These are phyloP conservation scores for Rapana venosa DNA, from an alignment of 2,888 invertebrate species.

Conservation along the genomic window DNA sequence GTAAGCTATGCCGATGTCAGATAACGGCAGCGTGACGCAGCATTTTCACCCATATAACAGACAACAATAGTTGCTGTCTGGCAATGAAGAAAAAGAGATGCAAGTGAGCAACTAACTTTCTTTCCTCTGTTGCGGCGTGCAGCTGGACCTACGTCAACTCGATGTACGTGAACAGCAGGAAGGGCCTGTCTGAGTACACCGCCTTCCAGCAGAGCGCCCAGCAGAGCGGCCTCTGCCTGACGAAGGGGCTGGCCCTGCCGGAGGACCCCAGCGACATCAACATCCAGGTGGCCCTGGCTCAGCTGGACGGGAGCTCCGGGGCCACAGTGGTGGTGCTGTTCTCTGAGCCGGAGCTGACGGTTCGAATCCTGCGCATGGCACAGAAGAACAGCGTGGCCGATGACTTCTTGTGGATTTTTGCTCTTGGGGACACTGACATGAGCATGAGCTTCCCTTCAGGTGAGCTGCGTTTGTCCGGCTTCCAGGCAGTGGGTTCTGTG, in stretches of 20 bases:
- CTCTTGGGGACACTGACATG: conserved; percentile 47
- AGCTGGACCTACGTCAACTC: conserved; percentile 39
- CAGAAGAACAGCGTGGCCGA: conserved; percentile 56
- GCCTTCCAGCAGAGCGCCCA: conserved; percentile 19
- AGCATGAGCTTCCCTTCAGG: not conserved
- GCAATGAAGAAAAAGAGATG: too few species aligned
- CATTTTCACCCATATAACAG: too few species aligned
- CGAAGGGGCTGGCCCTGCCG: conserved; percentile 36
- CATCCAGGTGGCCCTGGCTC: conserved; percentile 52
- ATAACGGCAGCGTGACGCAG: too few species aligned
- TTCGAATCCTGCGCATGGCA: conserved; percentile 57
- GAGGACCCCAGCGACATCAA: conserved; percentile 51
- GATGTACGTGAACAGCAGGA: not conserved
- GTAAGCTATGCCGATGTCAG: too few species aligned
- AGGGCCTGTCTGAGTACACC: conserved; percentile 1
- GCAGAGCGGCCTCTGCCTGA: conserved; percentile 2
- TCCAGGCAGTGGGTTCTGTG: not conserved
- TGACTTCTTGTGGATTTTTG: conserved; percentile 66
- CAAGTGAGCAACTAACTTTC: too few species aligned
- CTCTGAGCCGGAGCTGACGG: conserved; percentile 51
- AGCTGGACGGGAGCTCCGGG: conserved; percentile 53
- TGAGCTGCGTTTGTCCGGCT: not conserved
- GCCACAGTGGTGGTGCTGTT: conserved; percentile 73
- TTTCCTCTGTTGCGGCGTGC: too few species aligned
- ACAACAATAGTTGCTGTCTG: too few species aligned